Evolutionary conservation across 2,888 invertebrate genomes (phyloP).

Genomic region (Leptogaster cylindrica): DNA sequence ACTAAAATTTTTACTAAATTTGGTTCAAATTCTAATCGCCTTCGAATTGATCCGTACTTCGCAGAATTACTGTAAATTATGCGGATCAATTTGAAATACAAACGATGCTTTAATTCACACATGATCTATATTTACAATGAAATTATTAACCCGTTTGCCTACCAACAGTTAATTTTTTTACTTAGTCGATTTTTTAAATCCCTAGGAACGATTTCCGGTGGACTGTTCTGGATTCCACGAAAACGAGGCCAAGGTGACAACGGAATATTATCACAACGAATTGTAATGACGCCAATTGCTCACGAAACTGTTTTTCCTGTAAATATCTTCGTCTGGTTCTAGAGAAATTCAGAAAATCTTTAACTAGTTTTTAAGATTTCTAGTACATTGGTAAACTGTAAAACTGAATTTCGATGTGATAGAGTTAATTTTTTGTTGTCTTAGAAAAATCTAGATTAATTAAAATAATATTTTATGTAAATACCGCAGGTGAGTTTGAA

Average conservation of each 20-base stretch:
- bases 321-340: constrained; percentile 19
- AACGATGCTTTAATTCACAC: not conserved
- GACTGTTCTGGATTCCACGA: constrained; percentile 81
- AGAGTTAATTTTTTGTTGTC: no score
- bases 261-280: constrained; percentile 82
- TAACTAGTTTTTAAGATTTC: no score
- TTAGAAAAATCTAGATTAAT: no score
- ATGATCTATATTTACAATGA: not conserved
- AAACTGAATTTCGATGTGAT: no score
- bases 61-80: no score
- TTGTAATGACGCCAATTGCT: constrained; percentile 64
- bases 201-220: constrained; percentile 65
- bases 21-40: no score
- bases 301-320: constrained; percentile 13
- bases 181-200: constrained; percentile 44
- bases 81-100: no score
- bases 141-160: no score
- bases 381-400: no score
- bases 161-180: not conserved
- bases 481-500: not conserved
- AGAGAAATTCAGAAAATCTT: no score
- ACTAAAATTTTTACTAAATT: no score
- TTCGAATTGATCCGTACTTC: no score
- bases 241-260: constrained; percentile 81
- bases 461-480: not conserved